Conservation (phyloP, 1,140 invertebrate species). For the Scaptomyza pallida region DNA sequence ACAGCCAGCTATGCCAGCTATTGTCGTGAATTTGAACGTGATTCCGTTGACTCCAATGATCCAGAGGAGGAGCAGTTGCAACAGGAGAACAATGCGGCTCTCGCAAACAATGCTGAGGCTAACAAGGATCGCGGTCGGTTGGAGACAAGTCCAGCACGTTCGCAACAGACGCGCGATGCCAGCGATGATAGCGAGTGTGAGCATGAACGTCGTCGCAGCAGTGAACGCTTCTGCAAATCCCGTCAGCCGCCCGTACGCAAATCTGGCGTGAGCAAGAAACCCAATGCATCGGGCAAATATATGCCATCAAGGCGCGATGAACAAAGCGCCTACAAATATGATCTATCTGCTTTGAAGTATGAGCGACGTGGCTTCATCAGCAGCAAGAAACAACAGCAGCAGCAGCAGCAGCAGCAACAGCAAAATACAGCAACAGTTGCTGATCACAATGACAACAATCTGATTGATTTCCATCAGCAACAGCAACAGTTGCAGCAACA, state of each 20-base stretch:
- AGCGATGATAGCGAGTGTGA: constrained; percentile 85
- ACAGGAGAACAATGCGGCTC: constrained; percentile 64
- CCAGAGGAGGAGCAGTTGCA: constrained; percentile 25
- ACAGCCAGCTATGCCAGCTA: constrained; percentile 71
- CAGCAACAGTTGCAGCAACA: constrained; percentile 45
- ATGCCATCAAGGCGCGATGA: constrained; percentile 69
- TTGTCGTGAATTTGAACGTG: constrained; percentile 71
- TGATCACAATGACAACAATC: constrained; percentile 83
- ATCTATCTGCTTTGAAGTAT: constrained; percentile 76
- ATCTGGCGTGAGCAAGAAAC: constrained; percentile 73
- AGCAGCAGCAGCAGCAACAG: constrained; percentile 47
- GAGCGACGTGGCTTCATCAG: constrained; percentile 81
- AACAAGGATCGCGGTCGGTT: constrained; percentile 67
- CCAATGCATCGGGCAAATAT: constrained; percentile 60
- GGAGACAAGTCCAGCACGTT: constrained; percentile 79
- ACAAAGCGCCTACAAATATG: constrained; percentile 81
- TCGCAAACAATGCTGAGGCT: constrained; percentile 58
- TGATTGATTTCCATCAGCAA: constrained; percentile 78
- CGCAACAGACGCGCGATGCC: constrained; percentile 73
- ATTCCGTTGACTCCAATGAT: constrained; percentile 26
- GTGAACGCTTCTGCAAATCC: constrained; percentile 82
- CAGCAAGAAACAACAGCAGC: constrained; percentile 69
- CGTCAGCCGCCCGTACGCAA: constrained; percentile 80
- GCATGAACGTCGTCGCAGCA: constrained; percentile 76
- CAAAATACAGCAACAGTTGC: constrained; percentile 30